Conservation (phyloP, 2,888 invertebrate genomes). For the Diaphora mendica region DNA sequence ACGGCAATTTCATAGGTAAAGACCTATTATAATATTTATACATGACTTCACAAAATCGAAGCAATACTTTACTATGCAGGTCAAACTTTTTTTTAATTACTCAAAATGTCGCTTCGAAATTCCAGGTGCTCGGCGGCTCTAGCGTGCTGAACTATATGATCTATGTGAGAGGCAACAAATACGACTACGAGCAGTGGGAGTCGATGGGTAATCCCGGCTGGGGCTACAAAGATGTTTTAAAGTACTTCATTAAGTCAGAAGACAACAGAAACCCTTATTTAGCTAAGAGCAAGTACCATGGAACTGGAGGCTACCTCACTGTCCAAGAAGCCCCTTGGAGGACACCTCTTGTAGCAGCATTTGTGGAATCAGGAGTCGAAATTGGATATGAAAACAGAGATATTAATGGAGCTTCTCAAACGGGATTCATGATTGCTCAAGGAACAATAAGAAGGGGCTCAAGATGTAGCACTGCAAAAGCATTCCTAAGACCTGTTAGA, state of each 20-base stretch:
- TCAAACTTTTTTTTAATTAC: background rate
- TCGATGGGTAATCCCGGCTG: conserved; percentile 94
- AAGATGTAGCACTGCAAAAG: conserved; percentile 95
- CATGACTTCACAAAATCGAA: background rate
- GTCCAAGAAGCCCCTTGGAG: conserved; percentile 95
- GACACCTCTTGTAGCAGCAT: conserved; percentile 93
- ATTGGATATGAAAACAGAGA: conserved; percentile 94
- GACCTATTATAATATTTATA: too few species aligned
- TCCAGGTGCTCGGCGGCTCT: conserved; percentile 93
- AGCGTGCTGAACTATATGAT: conserved; percentile 96
- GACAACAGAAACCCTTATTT: conserved; percentile 95
- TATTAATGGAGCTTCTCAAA: conserved; percentile 92
- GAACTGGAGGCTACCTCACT: conserved; percentile 91
- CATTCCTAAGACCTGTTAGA: conserved; percentile 92
- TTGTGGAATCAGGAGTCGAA: conserved; percentile 93
- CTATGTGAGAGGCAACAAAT: conserved; percentile 93
- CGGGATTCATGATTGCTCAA: conserved; percentile 93
- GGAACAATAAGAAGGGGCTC: conserved; percentile 92
- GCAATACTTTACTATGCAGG: background rate
- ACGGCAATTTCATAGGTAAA: too few species aligned
- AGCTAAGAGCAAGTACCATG: conserved; percentile 89
- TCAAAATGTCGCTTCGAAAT: conserved; percentile 29
- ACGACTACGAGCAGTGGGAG: conserved; percentile 97
- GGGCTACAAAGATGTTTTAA: conserved; percentile 93
- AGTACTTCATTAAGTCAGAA: conserved; percentile 96